Evolutionary conservation across 2,113 vertebrate genomes (phyloP).

Genomic region (Varanus salvator): DNA sequence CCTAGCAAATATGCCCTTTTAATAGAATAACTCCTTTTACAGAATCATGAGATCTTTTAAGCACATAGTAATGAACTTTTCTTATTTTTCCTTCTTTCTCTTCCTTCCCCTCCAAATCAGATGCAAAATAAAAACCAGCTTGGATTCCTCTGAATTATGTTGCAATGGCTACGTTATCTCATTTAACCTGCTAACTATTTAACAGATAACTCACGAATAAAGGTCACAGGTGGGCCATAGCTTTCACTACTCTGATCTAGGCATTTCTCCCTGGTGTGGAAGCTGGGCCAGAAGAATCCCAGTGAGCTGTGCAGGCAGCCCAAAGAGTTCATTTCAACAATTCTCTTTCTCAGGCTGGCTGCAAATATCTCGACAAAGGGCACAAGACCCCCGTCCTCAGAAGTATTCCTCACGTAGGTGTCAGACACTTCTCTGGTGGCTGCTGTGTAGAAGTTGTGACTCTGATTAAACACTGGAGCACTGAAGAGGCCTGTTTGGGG

Average conservation of each 20-base stretch:
- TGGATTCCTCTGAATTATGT: background rate
- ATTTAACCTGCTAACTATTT: background rate
- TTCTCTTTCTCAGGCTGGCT: background rate
- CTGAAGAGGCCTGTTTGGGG: background rate
- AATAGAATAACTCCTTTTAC: conserved; percentile 62
- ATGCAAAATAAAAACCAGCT: background rate
- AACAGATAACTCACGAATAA: background rate
- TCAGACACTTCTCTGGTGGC: background rate
- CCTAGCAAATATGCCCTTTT: conserved; percentile 57
- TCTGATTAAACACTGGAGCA: background rate
- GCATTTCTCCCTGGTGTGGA: background rate
- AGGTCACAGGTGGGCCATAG: background rate
- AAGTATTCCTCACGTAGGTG: background rate
- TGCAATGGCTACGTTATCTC: background rate
- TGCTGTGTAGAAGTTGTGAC: background rate
- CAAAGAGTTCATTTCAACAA: background rate
- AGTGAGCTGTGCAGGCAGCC: background rate
- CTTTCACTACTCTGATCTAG: background rate
- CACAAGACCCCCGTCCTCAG: background rate
- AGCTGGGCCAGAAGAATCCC: no score
- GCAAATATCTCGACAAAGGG: background rate
- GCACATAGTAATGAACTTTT: conserved; percentile 65
- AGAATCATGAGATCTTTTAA: conserved; percentile 73
- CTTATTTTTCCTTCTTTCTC: conserved; percentile 53
- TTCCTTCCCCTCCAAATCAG: background rate